These are phyloP conservation scores for Microplitis demolitor DNA, from an alignment of 1,140 invertebrate species.

Conservation along the genomic window DNA sequence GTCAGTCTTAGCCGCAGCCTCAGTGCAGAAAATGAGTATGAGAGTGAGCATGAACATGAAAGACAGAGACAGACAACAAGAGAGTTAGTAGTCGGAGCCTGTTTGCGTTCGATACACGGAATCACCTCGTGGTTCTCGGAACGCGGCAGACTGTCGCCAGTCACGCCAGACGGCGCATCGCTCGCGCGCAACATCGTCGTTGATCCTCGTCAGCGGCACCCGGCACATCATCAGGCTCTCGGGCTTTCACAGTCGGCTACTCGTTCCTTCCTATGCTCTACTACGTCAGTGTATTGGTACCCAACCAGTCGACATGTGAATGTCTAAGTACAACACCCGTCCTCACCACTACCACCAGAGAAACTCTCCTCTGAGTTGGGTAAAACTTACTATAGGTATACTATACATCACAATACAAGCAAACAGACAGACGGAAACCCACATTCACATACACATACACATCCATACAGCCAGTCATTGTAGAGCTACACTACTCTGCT, in stretches of 20 bases:
- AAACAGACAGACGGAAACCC: no score
- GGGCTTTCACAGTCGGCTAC: slow-evolving; percentile 23
- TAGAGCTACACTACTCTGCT: no score
- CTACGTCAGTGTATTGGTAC: no score
- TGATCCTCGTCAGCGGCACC: slow-evolving; percentile 24
- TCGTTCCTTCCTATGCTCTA: neutral
- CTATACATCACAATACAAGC: no score
- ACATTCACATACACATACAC: no score
- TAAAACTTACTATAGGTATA: no score
- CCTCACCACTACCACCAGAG: neutral
- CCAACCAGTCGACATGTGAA: no score
- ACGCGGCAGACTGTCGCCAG: slow-evolving; percentile 60
- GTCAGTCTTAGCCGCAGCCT: neutral
- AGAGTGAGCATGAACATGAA: neutral
- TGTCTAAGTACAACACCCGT: neutral
- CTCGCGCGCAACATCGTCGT: slow-evolving; percentile 38
- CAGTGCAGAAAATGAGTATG: neutral
- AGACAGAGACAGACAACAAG: slow-evolving; percentile 18
- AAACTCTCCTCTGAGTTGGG: no score
- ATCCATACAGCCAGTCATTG: no score
- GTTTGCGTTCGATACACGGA: slow-evolving; percentile 59
- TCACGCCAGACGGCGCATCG: slow-evolving; percentile 59
- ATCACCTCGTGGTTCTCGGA: slow-evolving; percentile 60
- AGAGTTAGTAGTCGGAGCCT: slow-evolving; percentile 33
- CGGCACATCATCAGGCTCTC: slow-evolving; percentile 36